Evolutionary conservation across 2,888 invertebrate genomes (phyloP), one percentile per base, ranked within the genome.

Genomic region (Exephanes ischioxanthus): DNA sequence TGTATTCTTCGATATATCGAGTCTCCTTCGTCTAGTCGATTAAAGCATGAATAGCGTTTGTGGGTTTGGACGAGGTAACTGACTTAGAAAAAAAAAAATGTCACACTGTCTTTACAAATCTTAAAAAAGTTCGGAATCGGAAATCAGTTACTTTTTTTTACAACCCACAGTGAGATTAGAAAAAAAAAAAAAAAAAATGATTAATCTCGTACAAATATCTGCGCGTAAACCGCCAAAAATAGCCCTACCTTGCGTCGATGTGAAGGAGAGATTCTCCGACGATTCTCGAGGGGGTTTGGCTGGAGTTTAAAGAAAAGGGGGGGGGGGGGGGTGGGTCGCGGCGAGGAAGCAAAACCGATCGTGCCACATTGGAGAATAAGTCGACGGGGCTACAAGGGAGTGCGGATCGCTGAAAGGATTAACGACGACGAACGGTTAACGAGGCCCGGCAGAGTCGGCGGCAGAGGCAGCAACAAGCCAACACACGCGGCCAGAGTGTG

Each of bases 401-500:
- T 7, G 14, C 30, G n/a, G 68, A 19, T 55, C 55, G 85, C 53
- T 80, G 83, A 75, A 79, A 83, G 83, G 76, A 85, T 83, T 80
- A 85, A 85, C 85, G 85, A 83, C 75, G 85, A 83, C 79, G 75
- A 83, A 83, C 82, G 75, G 83, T 80, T 79, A 82, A 85, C 83
- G 75, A 83, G 83, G 71, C 79, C 72, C 75, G 66, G 70, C 71
- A 76, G 67, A 67, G 75, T 79, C 68, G 41, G 61, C 75, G 66
- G 76, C 67, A 71, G 72, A 67, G 77, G 79, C 73, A 58, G 76
- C 68, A 71, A 58, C 63, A 41, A 66, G 26, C 66, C 67, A 53
- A 48, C 70, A 75, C 80, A 41, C 58, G 61, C 67, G 67, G 67
- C 26, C 58, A 58, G 22, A 58, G 58, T 22, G 58, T 16, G 45